phyloP scores from a whole-genome alignment of 2,113 vertebrate genomes.

The human (Homo sapiens) region GRCh38 chr6:137634001-137634500 shows the following conservation, averaged over 20 bases:
- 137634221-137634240: not conserved
- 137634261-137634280: no score
- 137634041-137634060: not conserved
- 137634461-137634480: no score
- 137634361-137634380: no score
- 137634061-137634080: not conserved
- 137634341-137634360: no score
- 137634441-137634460: no score
- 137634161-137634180: not conserved
- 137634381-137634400: accelerated
- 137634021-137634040: not conserved
- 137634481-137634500: no score
- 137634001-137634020: not conserved
- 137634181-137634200: not conserved
- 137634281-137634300: no score
- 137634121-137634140: not conserved
- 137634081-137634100: not conserved
- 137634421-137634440: no score
- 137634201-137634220: not conserved
- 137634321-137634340: no score
- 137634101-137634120: not conserved
- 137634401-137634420: no score
- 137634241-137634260: not conserved
- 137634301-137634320: no score
- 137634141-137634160: not conserved